Percentiles rank a stretch among this genome's conserved stretches.
Conservation (phyloP, 1,140 invertebrate genomes). For the Neomicropteryx cornuta region DNA sequence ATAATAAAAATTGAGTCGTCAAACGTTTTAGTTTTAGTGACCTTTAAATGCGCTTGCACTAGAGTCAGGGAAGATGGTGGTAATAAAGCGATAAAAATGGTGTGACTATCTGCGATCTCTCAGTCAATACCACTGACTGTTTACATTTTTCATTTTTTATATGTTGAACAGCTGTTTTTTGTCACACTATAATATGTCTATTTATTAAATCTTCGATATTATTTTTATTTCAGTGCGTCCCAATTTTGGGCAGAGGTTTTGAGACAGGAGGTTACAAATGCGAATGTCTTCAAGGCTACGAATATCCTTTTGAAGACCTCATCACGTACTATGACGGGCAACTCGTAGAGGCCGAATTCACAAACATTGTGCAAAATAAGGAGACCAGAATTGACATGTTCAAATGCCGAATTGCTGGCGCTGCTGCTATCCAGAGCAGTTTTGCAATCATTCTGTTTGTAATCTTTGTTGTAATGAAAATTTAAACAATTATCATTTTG, state of each 20-base stretch:
- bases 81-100: too few relatives aligned
- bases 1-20: too few relatives aligned
- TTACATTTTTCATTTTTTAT: too few relatives aligned
- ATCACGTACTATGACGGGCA: constrained; percentile 96
- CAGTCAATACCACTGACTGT: too few relatives aligned
- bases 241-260: constrained; percentile 82
- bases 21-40: too few relatives aligned
- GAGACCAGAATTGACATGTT: constrained; percentile 79
- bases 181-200: too few relatives aligned
- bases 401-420: constrained; percentile 82
- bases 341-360: constrained; percentile 88
- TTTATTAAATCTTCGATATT: constrained; percentile 1
- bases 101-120: too few relatives aligned
- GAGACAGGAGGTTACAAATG: constrained; percentile 96
- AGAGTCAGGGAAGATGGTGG: too few relatives aligned
- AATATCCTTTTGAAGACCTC: constrained; percentile 92
- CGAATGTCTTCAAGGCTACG: constrained; percentile 93
- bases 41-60: too few relatives aligned
- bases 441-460: constrained; percentile 21
- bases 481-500: too few relatives aligned
- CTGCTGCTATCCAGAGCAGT: constrained; percentile 46
- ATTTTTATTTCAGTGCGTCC: constrained; percentile 70
- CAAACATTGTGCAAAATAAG: constrained; percentile 68
- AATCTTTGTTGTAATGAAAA: constrained; percentile 17
- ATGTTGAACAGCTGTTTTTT: too few relatives aligned